Base-by-base conservation (phyloP, 2,888 invertebrate species). In the Heliconius charithonia region DNA sequence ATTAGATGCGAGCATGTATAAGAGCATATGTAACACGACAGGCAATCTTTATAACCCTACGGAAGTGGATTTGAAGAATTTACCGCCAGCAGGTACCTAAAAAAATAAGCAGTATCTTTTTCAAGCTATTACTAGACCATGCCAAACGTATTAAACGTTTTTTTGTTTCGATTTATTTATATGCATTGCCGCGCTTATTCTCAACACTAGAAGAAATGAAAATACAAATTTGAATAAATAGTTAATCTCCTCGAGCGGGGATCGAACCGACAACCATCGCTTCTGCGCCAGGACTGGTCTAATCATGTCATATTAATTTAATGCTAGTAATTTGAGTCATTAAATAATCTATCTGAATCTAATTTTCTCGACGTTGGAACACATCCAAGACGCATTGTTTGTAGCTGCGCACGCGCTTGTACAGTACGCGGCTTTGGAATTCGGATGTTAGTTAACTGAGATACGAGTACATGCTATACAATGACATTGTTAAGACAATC, bases 41-140 rank as follows among this genome's bases (percentile, higher is more conserved):
- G 97, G 97, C 13, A 95, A 93, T 3, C 92, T 98, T 65, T 98
- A 96, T 87, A 98, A 99, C 92, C 99, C 99, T 0, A 95, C 92
- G 13, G 94, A 94, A 9, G 83, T 96, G 25, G 95, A 96, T 81
- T 83, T 95, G n/a, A 92, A 94, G 16, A 89, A 87, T 7, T 87
- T 95, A 62, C 97, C 97, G 13, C 97, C 97, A 0, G 94, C 97
- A 82, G 97, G 97, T 81, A 45, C 22, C 4, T 45, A 45, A 12
- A 45, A 41, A 45, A 13, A 12, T 12, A 51, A 51, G 22, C 51
- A 51, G 13, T 51, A 51, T 51, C 37, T 51, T 51, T 51, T 51
- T 2, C 22, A 51, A 51, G 51, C 7, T 19, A 51, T 16, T 51
- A 22, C 51, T 51, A 22, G 19, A 51, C 7, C 19, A 51, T 22